Evolutionary conservation across 1,140 invertebrate species (phyloP).

Genomic region (Pseudomyrmex cubaensis): DNA sequence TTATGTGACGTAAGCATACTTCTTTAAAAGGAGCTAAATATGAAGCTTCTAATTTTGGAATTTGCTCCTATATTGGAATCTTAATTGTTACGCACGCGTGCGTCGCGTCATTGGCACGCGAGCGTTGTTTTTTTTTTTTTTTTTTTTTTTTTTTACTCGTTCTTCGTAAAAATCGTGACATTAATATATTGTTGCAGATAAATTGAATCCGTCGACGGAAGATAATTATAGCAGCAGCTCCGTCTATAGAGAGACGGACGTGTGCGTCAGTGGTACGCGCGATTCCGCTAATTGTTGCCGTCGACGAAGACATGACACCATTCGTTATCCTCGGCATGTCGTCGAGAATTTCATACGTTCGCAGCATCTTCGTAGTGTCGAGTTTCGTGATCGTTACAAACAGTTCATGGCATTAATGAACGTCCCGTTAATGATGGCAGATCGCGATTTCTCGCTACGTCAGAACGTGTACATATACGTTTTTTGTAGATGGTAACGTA

Average conservation of each 20-base stretch:
- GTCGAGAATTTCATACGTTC: conserved; percentile 10
- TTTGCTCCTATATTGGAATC: background rate
- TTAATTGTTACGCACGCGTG: conserved; percentile 25
- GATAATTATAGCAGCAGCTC: conserved; percentile 38
- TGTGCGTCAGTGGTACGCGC: conserved; percentile 57
- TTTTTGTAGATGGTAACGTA: conserved; percentile 56
- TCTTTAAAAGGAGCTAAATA: no score
- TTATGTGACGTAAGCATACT: no score
- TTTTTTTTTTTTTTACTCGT: conserved; percentile 1
- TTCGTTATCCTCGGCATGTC: conserved; percentile 40
- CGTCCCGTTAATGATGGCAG: conserved; percentile 21
- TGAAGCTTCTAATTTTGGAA: no score
- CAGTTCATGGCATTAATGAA: conserved; percentile 63
- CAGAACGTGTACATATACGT: background rate
- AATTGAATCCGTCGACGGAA: conserved; percentile 26
- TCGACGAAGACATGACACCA: conserved; percentile 34
- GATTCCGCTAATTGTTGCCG: conserved; percentile 38
- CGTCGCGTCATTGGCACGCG: conserved; percentile 36
- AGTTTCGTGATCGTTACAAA: conserved; percentile 38
- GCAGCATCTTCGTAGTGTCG: conserved; percentile 25
- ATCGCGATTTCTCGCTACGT: conserved; percentile 33
- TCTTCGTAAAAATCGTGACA: conserved; percentile 43
- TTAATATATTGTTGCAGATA: conserved; percentile 59
- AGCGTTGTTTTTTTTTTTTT: conserved; percentile 37
- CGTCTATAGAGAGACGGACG: conserved; percentile 13